Evolutionary conservation across 2,113 vertebrate species (phyloP), one percentile per base, ranked within the genome.

Genomic region (Corythornis cristatus): DNA sequence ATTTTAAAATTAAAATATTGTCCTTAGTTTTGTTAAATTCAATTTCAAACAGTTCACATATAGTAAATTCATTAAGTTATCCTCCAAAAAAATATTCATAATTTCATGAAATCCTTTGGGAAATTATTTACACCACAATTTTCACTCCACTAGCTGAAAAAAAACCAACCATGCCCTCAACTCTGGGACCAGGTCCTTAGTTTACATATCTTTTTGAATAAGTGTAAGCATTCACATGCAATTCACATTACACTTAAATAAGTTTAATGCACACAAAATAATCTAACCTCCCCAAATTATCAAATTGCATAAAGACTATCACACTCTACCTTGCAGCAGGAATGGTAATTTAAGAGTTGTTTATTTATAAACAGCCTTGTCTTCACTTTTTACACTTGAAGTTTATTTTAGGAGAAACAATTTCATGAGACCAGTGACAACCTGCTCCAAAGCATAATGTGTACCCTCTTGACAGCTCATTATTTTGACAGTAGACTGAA

Each of bases 401-500:
- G 62, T 68, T 93, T 89, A 90, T 87, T 96, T 96, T 91, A 93
- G 35, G 29, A 83, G 37, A 95, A 86, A 21, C 70, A 89, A 93
- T 89, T 94, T 90, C 90, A 92, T 77, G 65, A 91, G 80, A 92
- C 64, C 74, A 93, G 86, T 18, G 89, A 40, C 68, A 93, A 80
- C 68, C 68, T 83, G 33, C 67, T 90, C 68, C 58, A 85, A 89
- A 95, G 88, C 19, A 72, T 29, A 92, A 57, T 56, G 81, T 54
- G 33, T 88, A 88, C 46, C 71, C 74, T 84, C 82, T 90, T 92
- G 90, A 93, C 79, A 96, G 90, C 91, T 94, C 92, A 93, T 94
- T 95, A 96, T 94, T 95, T 95, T 62, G 58, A 94, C 62, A 88
- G 75, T 45, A 89, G 15, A 48, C 37, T 0, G 3, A 95, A 80